These are phyloP conservation scores for Pomatorhinus ruficollis DNA, from an alignment of 2,113 vertebrate species.

Conservation along the genomic window DNA sequence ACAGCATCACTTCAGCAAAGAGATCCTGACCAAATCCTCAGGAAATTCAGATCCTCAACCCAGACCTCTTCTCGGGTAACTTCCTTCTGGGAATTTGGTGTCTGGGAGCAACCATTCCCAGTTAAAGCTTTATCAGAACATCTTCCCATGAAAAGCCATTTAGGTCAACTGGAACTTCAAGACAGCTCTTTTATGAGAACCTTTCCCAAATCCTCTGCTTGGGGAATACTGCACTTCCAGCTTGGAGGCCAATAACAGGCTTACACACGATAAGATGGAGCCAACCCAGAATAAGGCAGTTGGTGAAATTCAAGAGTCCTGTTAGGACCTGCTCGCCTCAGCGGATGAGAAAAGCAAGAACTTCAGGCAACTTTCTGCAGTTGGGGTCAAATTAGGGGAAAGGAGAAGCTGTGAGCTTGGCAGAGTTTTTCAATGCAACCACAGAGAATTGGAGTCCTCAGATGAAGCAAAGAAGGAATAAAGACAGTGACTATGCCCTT, in stretches of 20 bases:
- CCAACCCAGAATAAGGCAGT: constrained; percentile 26
- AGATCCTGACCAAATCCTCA: neutral
- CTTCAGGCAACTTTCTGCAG: constrained; percentile 52
- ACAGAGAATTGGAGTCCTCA: neutral
- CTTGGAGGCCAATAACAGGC: constrained; percentile 37
- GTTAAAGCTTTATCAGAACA: neutral
- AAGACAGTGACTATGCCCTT: neutral
- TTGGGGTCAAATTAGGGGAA: constrained; percentile 57
- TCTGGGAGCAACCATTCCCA: neutral
- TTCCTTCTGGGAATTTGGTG: neutral
- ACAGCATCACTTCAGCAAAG: neutral
- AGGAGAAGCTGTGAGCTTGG: neutral
- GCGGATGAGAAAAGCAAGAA: constrained; percentile 34
- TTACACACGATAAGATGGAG: constrained; percentile 57
- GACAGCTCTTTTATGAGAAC: neutral
- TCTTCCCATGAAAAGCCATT: neutral
- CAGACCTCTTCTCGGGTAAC: neutral
- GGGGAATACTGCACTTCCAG: constrained; percentile 23
- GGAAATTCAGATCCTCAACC: neutral
- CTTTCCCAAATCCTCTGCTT: neutral
- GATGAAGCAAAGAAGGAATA: neutral
- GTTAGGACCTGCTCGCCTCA: constrained; percentile 39
- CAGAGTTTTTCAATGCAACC: neutral
- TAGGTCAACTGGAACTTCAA: neutral
- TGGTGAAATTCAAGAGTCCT: constrained; percentile 37